A percentile compares a stretch with the other conserved stretches of the same genome.
Evolutionary conservation across 2,888 invertebrate genomes (phyloP).

Genomic region (Junonia oenone): DNA sequence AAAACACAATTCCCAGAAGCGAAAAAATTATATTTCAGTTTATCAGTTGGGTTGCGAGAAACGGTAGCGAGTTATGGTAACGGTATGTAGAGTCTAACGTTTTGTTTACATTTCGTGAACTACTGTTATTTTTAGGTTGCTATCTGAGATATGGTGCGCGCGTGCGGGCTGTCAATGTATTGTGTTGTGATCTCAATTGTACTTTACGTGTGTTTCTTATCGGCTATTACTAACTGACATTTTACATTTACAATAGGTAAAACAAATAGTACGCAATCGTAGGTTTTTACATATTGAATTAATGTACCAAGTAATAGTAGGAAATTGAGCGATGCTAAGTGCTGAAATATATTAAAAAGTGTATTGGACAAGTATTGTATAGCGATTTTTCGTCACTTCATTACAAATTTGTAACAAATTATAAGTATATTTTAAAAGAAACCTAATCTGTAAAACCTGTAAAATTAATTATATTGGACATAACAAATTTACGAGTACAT

Average conservation of each 20-base stretch:
- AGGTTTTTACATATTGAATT: too few species aligned
- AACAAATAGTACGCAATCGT: too few species aligned
- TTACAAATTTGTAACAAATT: too few species aligned
- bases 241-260: background rate
- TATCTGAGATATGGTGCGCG: slow-evolving; percentile 22
- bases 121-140: slow-evolving; percentile 44
- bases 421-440: too few species aligned
- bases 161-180: slow-evolving; percentile 19
- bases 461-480: too few species aligned
- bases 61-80: slow-evolving; percentile 50
- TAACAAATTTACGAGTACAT: background rate
- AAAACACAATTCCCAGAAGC: slow-evolving; percentile 29
- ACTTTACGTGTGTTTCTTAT: background rate
- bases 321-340: too few species aligned
- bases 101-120: slow-evolving; percentile 61
- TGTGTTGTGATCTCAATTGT: slow-evolving; percentile 10
- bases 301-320: too few species aligned
- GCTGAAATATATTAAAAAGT: too few species aligned
- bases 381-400: too few species aligned
- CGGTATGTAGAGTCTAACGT: slow-evolving; percentile 41
- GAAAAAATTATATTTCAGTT: slow-evolving; percentile 18
- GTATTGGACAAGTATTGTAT: too few species aligned
- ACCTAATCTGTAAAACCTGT: too few species aligned
- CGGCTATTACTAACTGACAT: background rate
- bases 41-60: slow-evolving; percentile 43